Base-by-base conservation (phyloP, 2,797 vertebrate genomes). In the Apogon talboti region DNA sequence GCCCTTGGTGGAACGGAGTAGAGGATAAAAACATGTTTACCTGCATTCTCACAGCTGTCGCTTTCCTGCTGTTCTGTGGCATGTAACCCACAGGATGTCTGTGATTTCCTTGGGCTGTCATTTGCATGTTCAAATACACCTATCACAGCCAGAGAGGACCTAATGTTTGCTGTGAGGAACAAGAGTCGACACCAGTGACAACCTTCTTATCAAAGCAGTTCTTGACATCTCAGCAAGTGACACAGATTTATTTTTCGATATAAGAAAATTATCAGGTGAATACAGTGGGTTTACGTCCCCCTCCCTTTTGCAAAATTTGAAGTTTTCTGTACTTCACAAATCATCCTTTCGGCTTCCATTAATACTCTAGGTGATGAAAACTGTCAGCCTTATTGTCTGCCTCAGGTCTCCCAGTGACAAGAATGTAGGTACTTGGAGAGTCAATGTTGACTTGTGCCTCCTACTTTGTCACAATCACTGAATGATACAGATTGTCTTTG, bases 401-500 rank as follows among this genome's bases (percentile, higher is more conserved):
- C 59, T 62, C 59, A 59, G 30, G 57, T 76, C 46, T 81, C 82
- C 66, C 73, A 66, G 83, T 33, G 41, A 66, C 56, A 81, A 75
- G 83, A 91, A 89, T 87, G 82, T 62, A 54, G 41, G 79, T 58
- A 76, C 65, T 83, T 52, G 70, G 41, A 63, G 42, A 54, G 83
- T 82, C 85, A 91, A 92, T 92, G 89, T 92, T 92, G 83, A 87
- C 63, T 58, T 0, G 11, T 68, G 60, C 66, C 49, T 68, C 44
- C 50, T 2, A 11, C 74, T 74, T 81, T 76, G 75, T 85, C 72
- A 56, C 79, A 44, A 64, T 82, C 38, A 62, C 54, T 81, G 76
- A 84, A 69, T 60, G 78, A 67, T 66, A 37, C 38, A 16, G 57
- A 76, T 82, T 84, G 74, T 51, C 62, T 80, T 48, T 82, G 78